A percentile compares a stretch with the other conserved stretches of the same genome.
Evolutionary conservation across 2,797 vertebrate species (phyloP).

Genomic region (Pseudochirops cupreus): DNA sequence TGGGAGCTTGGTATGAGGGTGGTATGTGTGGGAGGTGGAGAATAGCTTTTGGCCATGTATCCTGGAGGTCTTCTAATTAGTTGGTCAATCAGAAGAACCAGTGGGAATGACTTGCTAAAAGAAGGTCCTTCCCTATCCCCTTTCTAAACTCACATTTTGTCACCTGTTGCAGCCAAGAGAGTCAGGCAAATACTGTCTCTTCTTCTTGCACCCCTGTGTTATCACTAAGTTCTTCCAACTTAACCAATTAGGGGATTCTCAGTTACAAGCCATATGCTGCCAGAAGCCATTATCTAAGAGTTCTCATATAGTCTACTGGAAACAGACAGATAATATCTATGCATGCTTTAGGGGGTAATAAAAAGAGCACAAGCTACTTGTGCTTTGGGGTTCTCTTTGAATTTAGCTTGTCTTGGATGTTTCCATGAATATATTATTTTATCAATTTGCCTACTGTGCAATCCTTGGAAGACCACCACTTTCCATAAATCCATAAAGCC

Average conservation of each 20-base stretch:
- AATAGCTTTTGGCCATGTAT: neutral
- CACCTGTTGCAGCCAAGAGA: neutral
- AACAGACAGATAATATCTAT: neutral
- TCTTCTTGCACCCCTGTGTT: neutral
- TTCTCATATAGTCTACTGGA: neutral
- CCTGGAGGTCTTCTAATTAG: constrained; percentile 52
- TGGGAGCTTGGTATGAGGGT: neutral
- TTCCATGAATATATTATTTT: neutral
- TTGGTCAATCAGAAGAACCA: constrained; percentile 7
- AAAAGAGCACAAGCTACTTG: neutral
- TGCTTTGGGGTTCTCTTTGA: neutral
- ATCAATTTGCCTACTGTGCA: neutral
- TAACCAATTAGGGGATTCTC: neutral
- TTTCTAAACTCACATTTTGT: neutral
- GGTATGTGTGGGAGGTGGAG: neutral
- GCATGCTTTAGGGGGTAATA: neutral
- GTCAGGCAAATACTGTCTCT: neutral
- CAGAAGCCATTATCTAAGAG: neutral
- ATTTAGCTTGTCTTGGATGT: neutral
- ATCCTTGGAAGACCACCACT: neutral
- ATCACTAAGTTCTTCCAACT: neutral
- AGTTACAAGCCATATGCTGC: neutral
- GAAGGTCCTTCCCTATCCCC: neutral
- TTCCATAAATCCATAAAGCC: neutral
- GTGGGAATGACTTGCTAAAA: neutral